A percentile compares a stretch with the other conserved stretches of the same genome.
phyloP scores from a whole-genome alignment of 2,113 vertebrate species.

The Erinaceus europaeus region DNA sequence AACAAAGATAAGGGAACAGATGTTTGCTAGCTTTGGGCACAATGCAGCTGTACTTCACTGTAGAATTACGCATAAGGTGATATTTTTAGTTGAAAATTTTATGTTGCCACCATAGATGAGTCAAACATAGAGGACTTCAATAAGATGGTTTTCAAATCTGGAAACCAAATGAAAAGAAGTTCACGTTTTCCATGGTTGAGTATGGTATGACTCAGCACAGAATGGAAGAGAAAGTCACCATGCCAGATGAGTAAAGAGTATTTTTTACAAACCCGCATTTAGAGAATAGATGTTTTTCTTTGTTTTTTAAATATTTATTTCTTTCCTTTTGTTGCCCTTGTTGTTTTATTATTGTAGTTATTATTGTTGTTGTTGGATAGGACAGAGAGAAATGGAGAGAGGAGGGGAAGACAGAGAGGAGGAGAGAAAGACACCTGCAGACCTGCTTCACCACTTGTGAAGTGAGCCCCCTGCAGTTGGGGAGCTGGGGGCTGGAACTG shows the following conservation, averaged over 20 bases:
- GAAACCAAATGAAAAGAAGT: not conserved
- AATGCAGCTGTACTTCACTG: not conserved
- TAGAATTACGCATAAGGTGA: not conserved
- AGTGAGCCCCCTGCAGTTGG: too few species aligned
- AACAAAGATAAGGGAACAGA: not conserved
- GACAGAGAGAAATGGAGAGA: too few species aligned
- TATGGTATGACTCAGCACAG: not conserved
- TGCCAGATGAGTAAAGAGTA: not conserved
- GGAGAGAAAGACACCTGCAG: too few species aligned
- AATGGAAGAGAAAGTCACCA: not conserved
- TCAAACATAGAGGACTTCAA: not conserved
- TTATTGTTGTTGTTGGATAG: too few species aligned
- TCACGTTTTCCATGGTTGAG: not conserved
- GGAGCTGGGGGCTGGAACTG: too few species aligned
- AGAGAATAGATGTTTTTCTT: not conserved
- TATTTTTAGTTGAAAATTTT: not conserved
- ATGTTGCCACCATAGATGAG: not conserved
- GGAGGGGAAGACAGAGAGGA: too few species aligned
- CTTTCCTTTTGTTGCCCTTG: too few species aligned
- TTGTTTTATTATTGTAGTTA: too few species aligned
- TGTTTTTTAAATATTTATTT: not conserved
- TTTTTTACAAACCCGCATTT: not conserved
- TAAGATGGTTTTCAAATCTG: not conserved
- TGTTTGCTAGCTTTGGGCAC: constrained; percentile 8
- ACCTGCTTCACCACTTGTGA: too few species aligned